These are phyloP conservation scores for Coecobrya sp. DNA, from an alignment of 2,888 invertebrate genomes.

Conservation along the genomic window DNA sequence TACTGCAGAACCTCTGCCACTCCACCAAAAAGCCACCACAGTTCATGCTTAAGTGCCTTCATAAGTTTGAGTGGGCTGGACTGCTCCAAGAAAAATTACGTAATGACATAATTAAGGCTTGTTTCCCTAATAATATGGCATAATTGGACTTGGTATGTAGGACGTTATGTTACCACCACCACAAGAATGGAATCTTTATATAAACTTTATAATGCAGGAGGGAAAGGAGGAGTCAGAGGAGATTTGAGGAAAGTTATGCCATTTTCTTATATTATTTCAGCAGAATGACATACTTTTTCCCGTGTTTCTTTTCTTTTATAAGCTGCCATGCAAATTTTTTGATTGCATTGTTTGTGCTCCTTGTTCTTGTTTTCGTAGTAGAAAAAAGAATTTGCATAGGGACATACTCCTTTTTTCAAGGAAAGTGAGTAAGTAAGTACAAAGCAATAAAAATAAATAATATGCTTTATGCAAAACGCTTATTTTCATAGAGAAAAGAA, in stretches of 20 bases:
- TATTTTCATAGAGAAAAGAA: constrained; percentile 34
- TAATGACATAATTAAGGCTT: constrained; percentile 62
- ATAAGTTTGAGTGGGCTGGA: neutral
- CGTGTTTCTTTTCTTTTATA: neutral
- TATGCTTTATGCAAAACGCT: constrained; percentile 51
- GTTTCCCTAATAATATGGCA: constrained; percentile 22
- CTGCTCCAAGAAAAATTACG: constrained; percentile 1
- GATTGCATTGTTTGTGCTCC: neutral
- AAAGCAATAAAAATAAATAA: constrained; percentile 53
- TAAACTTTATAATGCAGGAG: constrained; percentile 9
- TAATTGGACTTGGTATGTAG: neutral
- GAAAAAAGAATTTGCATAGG: constrained; percentile 14
- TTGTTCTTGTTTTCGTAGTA: constrained; percentile 7
- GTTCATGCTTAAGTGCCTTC: neutral
- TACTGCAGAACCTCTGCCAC: neutral
- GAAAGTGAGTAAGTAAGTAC: neutral
- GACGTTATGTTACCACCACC: neutral
- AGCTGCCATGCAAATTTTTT: neutral
- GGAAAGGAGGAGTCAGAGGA: neutral
- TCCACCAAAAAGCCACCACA: neutral
- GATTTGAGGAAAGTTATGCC: neutral
- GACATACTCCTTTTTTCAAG: neutral
- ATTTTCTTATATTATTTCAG: neutral
- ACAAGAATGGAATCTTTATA: neutral
- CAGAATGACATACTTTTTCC: constrained; percentile 4